Base-by-base conservation (phyloP, 1,140 invertebrate species). In the Macrobrachium rosenbergii region DNA sequence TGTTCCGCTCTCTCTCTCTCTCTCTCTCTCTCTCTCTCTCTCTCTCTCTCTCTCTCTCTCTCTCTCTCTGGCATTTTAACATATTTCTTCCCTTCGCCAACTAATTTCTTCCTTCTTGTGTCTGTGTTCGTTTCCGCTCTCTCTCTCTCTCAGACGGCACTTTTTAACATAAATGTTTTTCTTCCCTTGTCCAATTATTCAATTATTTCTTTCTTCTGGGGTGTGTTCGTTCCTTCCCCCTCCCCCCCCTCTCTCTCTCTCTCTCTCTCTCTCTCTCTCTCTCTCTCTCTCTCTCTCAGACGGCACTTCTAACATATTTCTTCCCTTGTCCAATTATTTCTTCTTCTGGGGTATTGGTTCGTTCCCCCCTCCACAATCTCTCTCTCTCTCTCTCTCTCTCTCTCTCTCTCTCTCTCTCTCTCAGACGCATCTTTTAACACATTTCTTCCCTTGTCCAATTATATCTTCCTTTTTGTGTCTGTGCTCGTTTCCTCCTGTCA, bases 11-110 rank as follows among this genome's bases (percentile, higher is more conserved):
- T 2, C 17, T 5, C 72, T 37, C 19, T 19, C 19, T 37, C 72
- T 75, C 72, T 75, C 72, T 75, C 72, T 75, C 72, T 75, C 72
- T 75, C 72, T 75, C 72, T 14, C 69, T 73, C 69, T 37, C 69
- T 37, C 69, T 37, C 69, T 21, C 37, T 73, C 69, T 73, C 69
- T 23, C 69, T 73, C 69, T 19, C 69, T 73, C 14, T 23, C 69
- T 37, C 14, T 37, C 69, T 23, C 21, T 37, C 69, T 23, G 14
- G n/a, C 69, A 2, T 73, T 2, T 23, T 37, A 14, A 23, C 2
- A 12, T 12, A 8, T 21, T 19, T 37, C 8, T 73, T 7, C 69
- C 21, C 21, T 23, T 37, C 0, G n/a, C 69, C 2, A 14, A 14
- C 14, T 37, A n/a, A 14, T 23, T 19, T 37, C 14, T 73, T 2